phyloP scores from a whole-genome alignment of 2,797 vertebrate species.

The Pseudochirops corinnae region DNA sequence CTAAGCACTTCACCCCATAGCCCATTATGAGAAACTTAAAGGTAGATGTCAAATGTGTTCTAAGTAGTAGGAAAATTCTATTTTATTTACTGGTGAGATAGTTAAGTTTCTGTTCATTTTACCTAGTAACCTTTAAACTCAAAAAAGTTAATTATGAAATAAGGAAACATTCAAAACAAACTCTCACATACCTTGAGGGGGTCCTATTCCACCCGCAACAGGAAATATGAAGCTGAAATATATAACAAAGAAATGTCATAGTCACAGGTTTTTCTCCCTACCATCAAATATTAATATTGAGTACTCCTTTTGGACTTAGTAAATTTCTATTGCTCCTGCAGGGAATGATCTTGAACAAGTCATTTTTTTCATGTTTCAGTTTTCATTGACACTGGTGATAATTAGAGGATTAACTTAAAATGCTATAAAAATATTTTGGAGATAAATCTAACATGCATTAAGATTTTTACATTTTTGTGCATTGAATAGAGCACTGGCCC shows the following conservation, averaged over 20 bases:
- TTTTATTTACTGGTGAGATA: constrained; percentile 7
- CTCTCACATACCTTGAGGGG: constrained; percentile 92
- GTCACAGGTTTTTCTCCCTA: not conserved
- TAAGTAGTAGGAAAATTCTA: constrained; percentile 29
- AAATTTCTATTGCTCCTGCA: not conserved
- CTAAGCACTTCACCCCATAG: constrained; percentile 25
- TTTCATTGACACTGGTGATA: not conserved
- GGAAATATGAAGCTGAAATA: constrained; percentile 95
- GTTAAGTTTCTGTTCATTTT: constrained; percentile 19
- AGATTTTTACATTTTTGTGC: not conserved
- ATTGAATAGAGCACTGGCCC: too few relatives aligned
- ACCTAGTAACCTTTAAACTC: constrained; percentile 24
- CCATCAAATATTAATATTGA: not conserved
- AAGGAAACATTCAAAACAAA: not conserved
- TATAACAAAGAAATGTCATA: constrained; percentile 40
- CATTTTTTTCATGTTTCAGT: not conserved
- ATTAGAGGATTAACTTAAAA: not conserved
- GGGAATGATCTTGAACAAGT: not conserved
- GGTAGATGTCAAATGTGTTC: constrained; percentile 14
- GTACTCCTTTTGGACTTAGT: not conserved
- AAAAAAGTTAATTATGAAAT: constrained; percentile 51
- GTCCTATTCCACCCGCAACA: constrained; percentile 92
- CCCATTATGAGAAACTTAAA: constrained; percentile 53
- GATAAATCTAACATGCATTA: not conserved
- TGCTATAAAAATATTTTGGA: not conserved